Percentiles rank a stretch among this genome's conserved stretches.
These are phyloP conservation scores for Cyanistes caeruleus DNA, from an alignment of 2,113 vertebrate genomes.

Conservation along the genomic window DNA sequence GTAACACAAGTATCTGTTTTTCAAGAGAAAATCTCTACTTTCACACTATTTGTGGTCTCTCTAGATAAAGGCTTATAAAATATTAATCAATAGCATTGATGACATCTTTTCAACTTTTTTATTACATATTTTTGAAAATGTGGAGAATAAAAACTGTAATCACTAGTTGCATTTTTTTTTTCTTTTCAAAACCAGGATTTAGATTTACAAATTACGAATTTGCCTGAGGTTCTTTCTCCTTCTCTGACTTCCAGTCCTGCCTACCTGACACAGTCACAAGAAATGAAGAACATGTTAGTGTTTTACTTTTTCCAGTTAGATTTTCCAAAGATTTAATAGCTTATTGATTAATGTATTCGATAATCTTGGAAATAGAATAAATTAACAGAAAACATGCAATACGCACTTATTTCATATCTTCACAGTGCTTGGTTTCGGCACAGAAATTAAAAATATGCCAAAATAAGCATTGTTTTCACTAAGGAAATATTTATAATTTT, in stretches of 20 bases:
- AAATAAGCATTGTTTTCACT: neutral
- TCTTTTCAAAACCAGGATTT: neutral
- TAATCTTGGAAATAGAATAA: neutral
- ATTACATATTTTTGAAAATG: neutral
- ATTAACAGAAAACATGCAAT: neutral
- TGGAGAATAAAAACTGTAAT: neutral
- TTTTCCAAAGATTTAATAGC: neutral
- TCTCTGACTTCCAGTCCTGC: neutral
- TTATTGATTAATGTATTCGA: neutral
- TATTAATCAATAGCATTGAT: neutral
- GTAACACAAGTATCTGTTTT: neutral
- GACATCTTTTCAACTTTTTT: neutral
- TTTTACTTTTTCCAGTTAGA: neutral
- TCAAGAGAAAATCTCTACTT: neutral
- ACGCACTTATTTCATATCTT: neutral
- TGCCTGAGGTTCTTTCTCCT: neutral
- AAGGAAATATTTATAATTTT: neutral
- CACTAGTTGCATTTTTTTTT: neutral
- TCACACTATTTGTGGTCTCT: rapidly evolving
- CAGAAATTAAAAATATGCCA: neutral
- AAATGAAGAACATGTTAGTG: neutral
- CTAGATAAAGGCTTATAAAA: neutral
- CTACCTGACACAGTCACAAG: rapidly evolving
- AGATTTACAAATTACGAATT: neutral
- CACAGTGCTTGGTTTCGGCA: neutral